Base-by-base conservation (phyloP, 2,797 vertebrate genomes). In the Danio tinwini region DNA sequence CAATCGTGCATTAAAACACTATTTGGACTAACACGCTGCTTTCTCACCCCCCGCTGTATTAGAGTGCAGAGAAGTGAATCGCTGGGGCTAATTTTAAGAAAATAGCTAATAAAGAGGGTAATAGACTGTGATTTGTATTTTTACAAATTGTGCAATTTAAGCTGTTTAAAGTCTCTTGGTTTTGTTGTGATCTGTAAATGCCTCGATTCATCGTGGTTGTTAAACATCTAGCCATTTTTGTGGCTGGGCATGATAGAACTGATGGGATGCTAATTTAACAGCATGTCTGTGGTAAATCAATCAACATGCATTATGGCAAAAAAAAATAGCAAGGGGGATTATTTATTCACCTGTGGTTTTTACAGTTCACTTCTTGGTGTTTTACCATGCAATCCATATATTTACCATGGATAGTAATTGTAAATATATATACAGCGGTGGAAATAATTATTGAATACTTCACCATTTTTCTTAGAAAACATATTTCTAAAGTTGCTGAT, bases 11-110 rank as follows among this genome's bases (percentile, higher is more conserved):
- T 63, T 76, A 17, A 78, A 74, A 62, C 64, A 64, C 37, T 70
- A 21, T 56, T 64, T 74, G 67, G 42, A 65, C 67, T 78, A 84
- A 81, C 37, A 50, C 7, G n/a, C n/a, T 9, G 44, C 63, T 44
- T 40, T 61, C 39, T 8, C 55, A 42, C 37, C 53, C 50, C 53
- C 58, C 44, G 39, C 58, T 62, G 47, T 12, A 45, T 47, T 17
- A 44, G n/a, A 61, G 45, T 61, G 65, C 9, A 53, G 29, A 64
- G 13, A 64, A 17, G 8, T 21, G n/a, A 76, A 64, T 42, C 44
- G 39, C 13, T 44, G 2, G 39, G 39, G 14, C n/a, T 39, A 17
- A 16, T 63, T 59, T 37, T 44, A 21, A 17, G 47, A 79, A 71
- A 40, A 71, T 62, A 40, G 55, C 53, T 37, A 49, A 62, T 49